phyloP scores from a whole-genome alignment of 2,888 invertebrate genomes.

The Tetanocera ferruginea region DNA sequence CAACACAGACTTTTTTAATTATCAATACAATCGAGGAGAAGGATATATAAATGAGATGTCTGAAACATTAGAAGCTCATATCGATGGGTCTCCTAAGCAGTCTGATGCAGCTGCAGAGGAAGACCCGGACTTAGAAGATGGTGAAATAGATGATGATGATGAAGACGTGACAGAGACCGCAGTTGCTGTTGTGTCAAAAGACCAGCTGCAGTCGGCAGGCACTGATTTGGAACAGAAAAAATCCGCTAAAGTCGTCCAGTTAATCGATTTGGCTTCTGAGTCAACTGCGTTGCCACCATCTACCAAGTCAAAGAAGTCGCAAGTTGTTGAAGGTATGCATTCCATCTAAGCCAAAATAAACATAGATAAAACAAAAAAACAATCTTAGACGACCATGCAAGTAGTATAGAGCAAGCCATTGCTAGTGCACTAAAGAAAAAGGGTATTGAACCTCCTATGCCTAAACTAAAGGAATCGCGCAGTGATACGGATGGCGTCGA shows the following conservation, averaged over 20 bases:
- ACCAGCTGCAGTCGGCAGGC: background rate
- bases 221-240: conserved; percentile 46
- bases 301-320: conserved; percentile 70
- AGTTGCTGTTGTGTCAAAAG: conserved; percentile 10
- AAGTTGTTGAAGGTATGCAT: conserved; percentile 71
- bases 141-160: conserved; percentile 82
- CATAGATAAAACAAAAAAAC: background rate
- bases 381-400: conserved; percentile 80
- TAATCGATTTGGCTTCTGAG: background rate
- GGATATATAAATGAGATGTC: background rate
- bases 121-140: conserved; percentile 84
- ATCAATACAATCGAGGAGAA: too few species aligned
- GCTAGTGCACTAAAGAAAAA: conserved; percentile 82
- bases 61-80: background rate
- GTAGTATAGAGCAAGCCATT: conserved; percentile 83
- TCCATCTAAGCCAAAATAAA: background rate
- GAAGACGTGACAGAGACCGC: conserved; percentile 64
- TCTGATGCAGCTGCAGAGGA: conserved; percentile 4
- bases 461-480: conserved; percentile 69
- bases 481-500: conserved; percentile 73
- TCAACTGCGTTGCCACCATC: conserved; percentile 47
- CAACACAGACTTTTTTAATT: too few species aligned
- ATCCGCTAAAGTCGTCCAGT: conserved; percentile 22
- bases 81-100: conserved; percentile 19
- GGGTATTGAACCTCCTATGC: conserved; percentile 69